A percentile compares a stretch with the other conserved stretches of the same genome.
These are phyloP conservation scores for Amphiprion percula DNA, from an alignment of 2,113 vertebrate genomes.

Conservation along the genomic window DNA sequence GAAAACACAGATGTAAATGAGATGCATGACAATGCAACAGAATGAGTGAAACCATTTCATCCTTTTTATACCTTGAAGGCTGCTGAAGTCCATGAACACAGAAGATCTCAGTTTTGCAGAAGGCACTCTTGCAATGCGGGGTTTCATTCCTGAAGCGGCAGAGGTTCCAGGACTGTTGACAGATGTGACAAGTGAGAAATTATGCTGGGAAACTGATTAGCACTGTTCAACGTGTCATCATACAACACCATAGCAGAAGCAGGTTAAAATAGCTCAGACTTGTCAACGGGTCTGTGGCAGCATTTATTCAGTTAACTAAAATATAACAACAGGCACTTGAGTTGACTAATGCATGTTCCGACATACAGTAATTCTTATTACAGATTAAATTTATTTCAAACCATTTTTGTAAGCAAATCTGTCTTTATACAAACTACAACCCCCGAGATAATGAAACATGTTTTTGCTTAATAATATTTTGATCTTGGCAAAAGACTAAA, in stretches of 20 bases:
- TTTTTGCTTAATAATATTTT: too few species aligned
- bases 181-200: constrained; percentile 46
- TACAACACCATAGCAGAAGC: constrained; percentile 1
- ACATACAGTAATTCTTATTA: neutral
- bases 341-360: neutral
- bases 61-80: constrained; percentile 86
- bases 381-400: too few species aligned
- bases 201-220: neutral
- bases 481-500: neutral
- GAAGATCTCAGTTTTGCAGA: constrained; percentile 80
- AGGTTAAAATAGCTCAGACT: neutral
- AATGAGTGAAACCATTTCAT: constrained; percentile 27
- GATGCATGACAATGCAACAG: neutral
- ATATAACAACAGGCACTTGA: neutral
- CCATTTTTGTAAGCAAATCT: too few species aligned
- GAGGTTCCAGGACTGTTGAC: constrained; percentile 86
- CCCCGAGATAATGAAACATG: too few species aligned
- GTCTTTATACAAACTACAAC: too few species aligned
- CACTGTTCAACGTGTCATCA: constrained; percentile 6
- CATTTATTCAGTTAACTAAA: neutral
- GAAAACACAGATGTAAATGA: neutral
- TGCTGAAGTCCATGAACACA: constrained; percentile 73
- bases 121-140: constrained; percentile 73
- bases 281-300: constrained; percentile 6
- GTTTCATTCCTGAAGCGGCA: constrained; percentile 82